Conservation (phyloP, 2,113 vertebrate species). For the Psilopsiagon aurifrons region DNA sequence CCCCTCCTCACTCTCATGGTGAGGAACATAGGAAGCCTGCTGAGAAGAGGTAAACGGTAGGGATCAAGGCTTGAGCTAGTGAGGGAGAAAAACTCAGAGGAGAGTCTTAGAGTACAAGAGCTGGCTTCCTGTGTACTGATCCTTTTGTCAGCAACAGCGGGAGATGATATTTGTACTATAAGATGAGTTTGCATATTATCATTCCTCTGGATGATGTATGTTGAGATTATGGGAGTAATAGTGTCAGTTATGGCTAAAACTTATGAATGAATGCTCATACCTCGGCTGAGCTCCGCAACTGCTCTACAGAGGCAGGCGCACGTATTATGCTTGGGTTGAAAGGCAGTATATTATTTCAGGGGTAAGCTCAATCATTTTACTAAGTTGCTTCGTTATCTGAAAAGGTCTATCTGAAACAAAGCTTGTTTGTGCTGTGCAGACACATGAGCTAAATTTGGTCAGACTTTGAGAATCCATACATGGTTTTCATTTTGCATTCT, state of each 20-base stretch:
- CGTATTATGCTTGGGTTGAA: background rate
- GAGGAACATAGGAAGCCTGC: background rate
- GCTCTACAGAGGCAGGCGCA: background rate
- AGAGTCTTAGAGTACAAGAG: background rate
- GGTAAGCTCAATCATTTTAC: background rate
- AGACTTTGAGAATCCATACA: background rate
- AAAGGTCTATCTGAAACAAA: background rate
- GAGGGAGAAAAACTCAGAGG: background rate
- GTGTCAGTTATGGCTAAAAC: background rate
- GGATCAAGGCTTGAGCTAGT: background rate
- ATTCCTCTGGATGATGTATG: background rate
- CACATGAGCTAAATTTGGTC: background rate
- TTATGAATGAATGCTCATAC: background rate
- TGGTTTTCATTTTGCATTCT: background rate
- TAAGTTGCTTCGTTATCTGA: background rate
- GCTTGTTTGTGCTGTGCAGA: background rate
- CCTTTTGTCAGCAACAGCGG: background rate
- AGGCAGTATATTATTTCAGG: background rate
- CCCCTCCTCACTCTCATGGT: accelerated
- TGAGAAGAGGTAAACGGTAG: background rate
- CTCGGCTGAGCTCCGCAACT: background rate
- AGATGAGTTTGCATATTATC: background rate
- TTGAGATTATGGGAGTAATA: background rate
- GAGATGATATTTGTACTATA: background rate
- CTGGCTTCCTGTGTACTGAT: background rate